Conservation (phyloP, 2,113 vertebrate genomes). For the Theristicus caerulescens region DNA sequence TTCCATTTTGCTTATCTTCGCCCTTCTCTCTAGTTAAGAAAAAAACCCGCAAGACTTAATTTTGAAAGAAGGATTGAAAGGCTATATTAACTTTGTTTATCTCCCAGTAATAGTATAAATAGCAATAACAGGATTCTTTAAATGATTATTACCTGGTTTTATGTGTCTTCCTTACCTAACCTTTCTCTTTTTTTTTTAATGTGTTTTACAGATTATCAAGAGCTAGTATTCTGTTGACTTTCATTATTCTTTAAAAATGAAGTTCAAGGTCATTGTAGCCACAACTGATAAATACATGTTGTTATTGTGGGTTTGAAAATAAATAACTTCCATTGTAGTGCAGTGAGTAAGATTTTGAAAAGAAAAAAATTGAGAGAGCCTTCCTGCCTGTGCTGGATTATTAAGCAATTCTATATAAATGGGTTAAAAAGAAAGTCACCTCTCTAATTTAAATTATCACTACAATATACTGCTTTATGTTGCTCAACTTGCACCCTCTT, state of each 20-base stretch:
- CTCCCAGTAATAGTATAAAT: neutral
- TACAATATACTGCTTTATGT: neutral
- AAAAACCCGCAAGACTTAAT: neutral
- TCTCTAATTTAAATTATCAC: neutral
- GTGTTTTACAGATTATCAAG: neutral
- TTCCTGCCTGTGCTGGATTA: neutral
- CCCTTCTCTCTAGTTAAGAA: neutral
- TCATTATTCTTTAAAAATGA: slow-evolving; percentile 15
- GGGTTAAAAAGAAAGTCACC: neutral
- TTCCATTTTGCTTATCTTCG: neutral
- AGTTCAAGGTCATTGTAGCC: slow-evolving; percentile 6
- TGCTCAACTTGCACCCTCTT: neutral
- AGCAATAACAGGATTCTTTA: neutral
- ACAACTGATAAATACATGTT: neutral
- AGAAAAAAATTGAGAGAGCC: neutral
- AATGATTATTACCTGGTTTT: neutral
- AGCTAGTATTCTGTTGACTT: neutral
- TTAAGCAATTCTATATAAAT: neutral
- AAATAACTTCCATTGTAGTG: neutral
- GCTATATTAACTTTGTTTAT: neutral
- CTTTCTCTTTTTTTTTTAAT: neutral
- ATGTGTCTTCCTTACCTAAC: neutral
- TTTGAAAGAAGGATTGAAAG: neutral
- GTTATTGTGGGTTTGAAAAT: neutral
- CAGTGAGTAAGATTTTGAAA: neutral